Percentiles rank a stretch among this genome's conserved stretches.
Evolutionary conservation across 2,888 invertebrate genomes (phyloP).

Genomic region (Margaritifera margaritifera): DNA sequence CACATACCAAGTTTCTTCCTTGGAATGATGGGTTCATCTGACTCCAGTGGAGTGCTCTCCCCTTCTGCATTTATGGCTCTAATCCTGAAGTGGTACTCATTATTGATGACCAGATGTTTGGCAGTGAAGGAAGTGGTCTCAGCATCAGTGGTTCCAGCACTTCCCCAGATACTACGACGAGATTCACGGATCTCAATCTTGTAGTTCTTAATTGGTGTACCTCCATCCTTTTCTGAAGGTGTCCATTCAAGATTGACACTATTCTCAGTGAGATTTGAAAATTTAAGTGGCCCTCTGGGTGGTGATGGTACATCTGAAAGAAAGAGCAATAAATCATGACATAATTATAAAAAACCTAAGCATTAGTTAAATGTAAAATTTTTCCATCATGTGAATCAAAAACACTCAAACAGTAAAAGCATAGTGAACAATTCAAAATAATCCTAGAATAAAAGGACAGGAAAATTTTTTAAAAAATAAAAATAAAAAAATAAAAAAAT

Average conservation of each 20-base stretch:
- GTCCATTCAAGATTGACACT: conserved; percentile 96
- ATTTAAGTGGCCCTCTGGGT: conserved; percentile 78
- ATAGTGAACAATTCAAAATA: no score
- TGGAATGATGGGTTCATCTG: conserved; percentile 87
- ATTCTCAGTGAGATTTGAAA: conserved; percentile 95
- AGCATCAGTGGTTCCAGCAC: conserved; percentile 73
- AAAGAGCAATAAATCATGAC: no score
- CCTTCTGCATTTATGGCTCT: conserved; percentile 99
- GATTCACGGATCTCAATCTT: conserved; percentile 88
- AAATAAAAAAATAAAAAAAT: no score
- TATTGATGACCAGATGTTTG: conserved; percentile 90
- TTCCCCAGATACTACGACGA: conserved; percentile 96
- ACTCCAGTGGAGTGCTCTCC: conserved; percentile 90
- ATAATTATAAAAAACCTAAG: no score
- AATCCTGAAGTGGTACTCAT: conserved; percentile 96
- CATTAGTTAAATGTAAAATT: no score
- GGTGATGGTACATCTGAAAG: conserved; percentile 61
- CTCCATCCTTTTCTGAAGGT: conserved; percentile 97
- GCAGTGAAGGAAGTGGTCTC: conserved; percentile 77
- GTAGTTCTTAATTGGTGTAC: conserved; percentile 87
- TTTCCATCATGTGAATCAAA: no score
- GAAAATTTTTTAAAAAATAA: no score
- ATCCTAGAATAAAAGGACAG: no score
- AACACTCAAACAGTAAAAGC: no score
- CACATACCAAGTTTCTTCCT: conserved; percentile 54